These are phyloP conservation scores for Cheilosia grossa DNA, from an alignment of 2,888 invertebrate genomes.

Conservation along the genomic window DNA sequence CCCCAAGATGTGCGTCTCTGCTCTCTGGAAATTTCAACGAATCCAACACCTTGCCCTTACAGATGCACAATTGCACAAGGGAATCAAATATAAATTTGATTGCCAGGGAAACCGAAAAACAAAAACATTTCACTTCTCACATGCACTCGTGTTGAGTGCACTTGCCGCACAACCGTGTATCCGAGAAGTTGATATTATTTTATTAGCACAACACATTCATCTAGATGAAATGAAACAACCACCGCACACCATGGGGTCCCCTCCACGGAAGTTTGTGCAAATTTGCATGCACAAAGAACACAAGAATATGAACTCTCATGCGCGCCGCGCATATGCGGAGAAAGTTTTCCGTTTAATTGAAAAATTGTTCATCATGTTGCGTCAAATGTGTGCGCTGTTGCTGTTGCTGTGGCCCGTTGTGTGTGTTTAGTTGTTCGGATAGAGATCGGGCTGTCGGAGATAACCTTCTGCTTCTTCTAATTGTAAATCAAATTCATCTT, in stretches of 20 bases:
- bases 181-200: constrained; percentile 48
- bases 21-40: not conserved
- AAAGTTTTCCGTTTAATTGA: constrained; percentile 66
- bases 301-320: constrained; percentile 38
- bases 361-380: constrained; percentile 63
- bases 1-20: too few relatives aligned
- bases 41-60: not conserved
- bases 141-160: not conserved
- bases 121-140: constrained; percentile 34
- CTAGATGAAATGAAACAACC: constrained; percentile 35
- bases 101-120: constrained; percentile 2
- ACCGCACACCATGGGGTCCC: constrained; percentile 49
- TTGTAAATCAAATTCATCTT: constrained; percentile 63
- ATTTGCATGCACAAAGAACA: constrained; percentile 68
- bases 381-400: constrained; percentile 36
- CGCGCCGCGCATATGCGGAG: constrained; percentile 31
- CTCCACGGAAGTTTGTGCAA: constrained; percentile 56
- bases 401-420: not conserved
- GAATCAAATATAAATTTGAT: constrained; percentile 7
- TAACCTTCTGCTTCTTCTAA: constrained; percentile 64
- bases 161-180: constrained; percentile 7
- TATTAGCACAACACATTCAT: constrained; percentile 50
- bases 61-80: not conserved
- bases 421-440: not conserved
- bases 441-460: constrained; percentile 37